Evolutionary conservation across 1,140 invertebrate genomes (phyloP).

Genomic region (Vollenhovia emeryi): DNA sequence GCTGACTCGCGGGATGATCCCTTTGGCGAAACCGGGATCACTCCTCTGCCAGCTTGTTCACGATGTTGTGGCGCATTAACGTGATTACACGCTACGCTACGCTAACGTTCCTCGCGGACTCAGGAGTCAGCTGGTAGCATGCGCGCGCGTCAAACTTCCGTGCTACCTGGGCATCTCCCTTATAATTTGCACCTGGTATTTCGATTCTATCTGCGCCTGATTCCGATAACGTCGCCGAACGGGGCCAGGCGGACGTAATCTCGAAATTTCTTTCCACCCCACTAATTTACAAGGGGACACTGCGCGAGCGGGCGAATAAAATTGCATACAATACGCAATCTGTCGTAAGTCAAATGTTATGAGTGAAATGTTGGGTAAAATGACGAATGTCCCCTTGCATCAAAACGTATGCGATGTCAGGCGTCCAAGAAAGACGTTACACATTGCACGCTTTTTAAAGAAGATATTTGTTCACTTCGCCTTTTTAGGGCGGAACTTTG

Average conservation of each 20-base stretch:
- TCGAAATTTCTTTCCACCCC: constrained; percentile 18
- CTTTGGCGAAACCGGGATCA: constrained; percentile 71
- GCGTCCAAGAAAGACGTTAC: neutral
- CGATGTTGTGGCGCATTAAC: constrained; percentile 80
- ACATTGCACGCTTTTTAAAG: neutral
- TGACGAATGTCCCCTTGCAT: neutral
- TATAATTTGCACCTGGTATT: constrained; percentile 85
- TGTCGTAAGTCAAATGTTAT: neutral
- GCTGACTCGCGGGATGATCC: constrained; percentile 53
- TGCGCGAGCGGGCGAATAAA: neutral
- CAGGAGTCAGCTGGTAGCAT: constrained; percentile 77
- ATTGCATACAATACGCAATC: neutral
- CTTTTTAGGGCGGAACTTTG: neutral
- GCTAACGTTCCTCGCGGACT: constrained; percentile 39
- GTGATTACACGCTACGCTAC: constrained; percentile 79
- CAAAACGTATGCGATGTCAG: neutral
- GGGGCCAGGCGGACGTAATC: constrained; percentile 39
- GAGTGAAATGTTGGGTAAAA: neutral
- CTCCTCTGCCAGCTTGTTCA: constrained; percentile 50
- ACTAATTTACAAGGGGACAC: neutral
- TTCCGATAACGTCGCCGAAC: constrained; percentile 69
- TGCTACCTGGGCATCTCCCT: constrained; percentile 73
- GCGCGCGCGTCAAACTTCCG: constrained; percentile 69
- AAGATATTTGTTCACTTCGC: neutral
- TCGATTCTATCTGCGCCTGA: constrained; percentile 82